Percentiles rank a stretch among this genome's conserved stretches.
Conservation (phyloP, 2,888 invertebrate species). For the Stenodera caucasica region DNA sequence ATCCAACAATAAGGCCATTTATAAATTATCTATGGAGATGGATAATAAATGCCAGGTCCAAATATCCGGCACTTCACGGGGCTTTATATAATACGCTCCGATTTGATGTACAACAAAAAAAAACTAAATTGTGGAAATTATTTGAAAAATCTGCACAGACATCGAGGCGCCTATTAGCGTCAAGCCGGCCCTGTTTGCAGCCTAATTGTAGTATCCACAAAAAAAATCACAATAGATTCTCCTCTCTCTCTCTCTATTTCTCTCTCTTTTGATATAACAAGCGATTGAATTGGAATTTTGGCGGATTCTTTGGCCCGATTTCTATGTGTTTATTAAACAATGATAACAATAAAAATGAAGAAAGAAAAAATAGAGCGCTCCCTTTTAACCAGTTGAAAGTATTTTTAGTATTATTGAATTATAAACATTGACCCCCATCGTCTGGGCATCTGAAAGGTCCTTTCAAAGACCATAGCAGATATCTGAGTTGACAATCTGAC, state of each 20-base stretch:
- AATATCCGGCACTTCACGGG: conserved; percentile 39
- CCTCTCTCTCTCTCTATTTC: no score
- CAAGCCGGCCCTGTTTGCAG: no score
- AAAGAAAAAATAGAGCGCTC: conserved; percentile 21
- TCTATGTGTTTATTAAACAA: conserved; percentile 12
- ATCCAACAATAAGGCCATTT: conserved; percentile 34
- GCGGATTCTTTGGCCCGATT: background rate
- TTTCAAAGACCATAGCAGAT: conserved; percentile 27
- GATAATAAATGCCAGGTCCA: conserved; percentile 31
- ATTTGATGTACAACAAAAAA: background rate
- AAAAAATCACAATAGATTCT: background rate
- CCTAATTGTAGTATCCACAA: conserved; percentile 20
- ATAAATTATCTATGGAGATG: conserved; percentile 42
- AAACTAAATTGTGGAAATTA: background rate
- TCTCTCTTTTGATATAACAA: conserved; percentile 10
- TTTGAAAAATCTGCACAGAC: background rate
- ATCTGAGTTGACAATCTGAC: conserved; percentile 45
- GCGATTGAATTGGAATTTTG: conserved; percentile 25
- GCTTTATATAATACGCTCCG: conserved; percentile 28
- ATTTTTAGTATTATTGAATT: conserved; percentile 23
- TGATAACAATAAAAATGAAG: background rate
- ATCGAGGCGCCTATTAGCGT: no score
- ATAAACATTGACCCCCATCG: conserved; percentile 29
- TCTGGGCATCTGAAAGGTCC: conserved; percentile 40
- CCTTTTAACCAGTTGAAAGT: conserved; percentile 20